A percentile compares a stretch with the other conserved stretches of the same genome.
These are phyloP conservation scores for Cinclus cinclus DNA, from an alignment of 2,113 vertebrate species.

Conservation along the genomic window DNA sequence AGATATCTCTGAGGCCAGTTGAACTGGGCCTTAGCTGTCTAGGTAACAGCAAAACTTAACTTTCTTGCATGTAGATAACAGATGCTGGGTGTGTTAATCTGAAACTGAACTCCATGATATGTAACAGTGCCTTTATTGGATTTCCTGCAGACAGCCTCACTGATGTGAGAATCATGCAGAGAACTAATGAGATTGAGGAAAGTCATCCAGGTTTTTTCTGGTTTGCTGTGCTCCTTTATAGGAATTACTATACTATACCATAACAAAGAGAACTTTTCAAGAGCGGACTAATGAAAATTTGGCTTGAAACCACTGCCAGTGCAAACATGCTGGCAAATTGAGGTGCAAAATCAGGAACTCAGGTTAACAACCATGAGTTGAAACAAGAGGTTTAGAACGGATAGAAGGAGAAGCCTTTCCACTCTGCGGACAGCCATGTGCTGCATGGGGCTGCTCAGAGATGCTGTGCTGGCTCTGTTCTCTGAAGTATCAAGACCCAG, in stretches of 20 bases:
- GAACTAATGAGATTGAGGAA: not conserved
- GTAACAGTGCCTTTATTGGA: not conserved
- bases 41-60: not conserved
- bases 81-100: not conserved
- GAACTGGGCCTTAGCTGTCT: not conserved
- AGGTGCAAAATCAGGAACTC: not conserved
- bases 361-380: not conserved
- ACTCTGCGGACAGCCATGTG: fast-evolving
- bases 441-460: not conserved
- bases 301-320: not conserved
- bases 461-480: not conserved
- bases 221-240: not conserved
- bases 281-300: not conserved
- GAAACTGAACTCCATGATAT: not conserved
- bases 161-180: not conserved
- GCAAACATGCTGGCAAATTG: not conserved
- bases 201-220: not conserved
- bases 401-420: not conserved
- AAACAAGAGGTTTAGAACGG: not conserved
- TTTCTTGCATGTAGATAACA: not conserved
- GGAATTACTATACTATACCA: not conserved
- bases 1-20: not conserved
- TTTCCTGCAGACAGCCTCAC: not conserved
- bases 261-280: not conserved
- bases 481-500: not conserved